These are phyloP conservation scores for Poeciliopsis presidionis DNA, from an alignment of 2,797 vertebrate species.

Conservation along the genomic window DNA sequence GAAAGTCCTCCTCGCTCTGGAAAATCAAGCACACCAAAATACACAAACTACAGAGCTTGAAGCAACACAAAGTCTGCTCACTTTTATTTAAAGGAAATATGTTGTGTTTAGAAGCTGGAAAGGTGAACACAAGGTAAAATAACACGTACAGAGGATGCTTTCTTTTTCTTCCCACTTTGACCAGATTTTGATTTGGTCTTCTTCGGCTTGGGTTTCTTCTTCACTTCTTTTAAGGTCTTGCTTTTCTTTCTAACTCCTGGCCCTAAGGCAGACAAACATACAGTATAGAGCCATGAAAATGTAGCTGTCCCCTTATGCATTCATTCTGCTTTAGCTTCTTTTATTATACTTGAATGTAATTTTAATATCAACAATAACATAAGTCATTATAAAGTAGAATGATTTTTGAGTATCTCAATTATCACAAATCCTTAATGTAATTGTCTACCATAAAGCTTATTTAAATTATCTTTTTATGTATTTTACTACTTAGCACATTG, in stretches of 20 bases:
- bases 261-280: conserved; percentile 74
- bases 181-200: conserved; percentile 93
- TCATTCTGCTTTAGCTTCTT: neutral
- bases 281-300: neutral
- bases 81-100: conserved; percentile 31
- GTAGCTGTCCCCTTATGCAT: neutral
- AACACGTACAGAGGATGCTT: conserved; percentile 89
- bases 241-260: conserved; percentile 92
- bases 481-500: too few species aligned
- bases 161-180: conserved; percentile 93
- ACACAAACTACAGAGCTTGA: conserved; percentile 32
- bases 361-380: neutral
- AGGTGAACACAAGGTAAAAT: conserved; percentile 7
- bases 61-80: conserved; percentile 19
- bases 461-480: too few species aligned
- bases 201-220: conserved; percentile 94
- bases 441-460: too few species aligned
- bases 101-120: neutral
- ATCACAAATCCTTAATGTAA: too few species aligned
- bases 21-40: conserved; percentile 25
- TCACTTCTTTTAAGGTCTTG: conserved; percentile 88
- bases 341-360: neutral
- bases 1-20: conserved; percentile 97
- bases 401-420: too few species aligned
- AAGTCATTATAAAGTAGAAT: neutral